Percentiles rank a stretch among this genome's conserved stretches.
These are phyloP conservation scores for Sebastes nivosus DNA, from an alignment of 2,797 vertebrate genomes.

Conservation along the genomic window DNA sequence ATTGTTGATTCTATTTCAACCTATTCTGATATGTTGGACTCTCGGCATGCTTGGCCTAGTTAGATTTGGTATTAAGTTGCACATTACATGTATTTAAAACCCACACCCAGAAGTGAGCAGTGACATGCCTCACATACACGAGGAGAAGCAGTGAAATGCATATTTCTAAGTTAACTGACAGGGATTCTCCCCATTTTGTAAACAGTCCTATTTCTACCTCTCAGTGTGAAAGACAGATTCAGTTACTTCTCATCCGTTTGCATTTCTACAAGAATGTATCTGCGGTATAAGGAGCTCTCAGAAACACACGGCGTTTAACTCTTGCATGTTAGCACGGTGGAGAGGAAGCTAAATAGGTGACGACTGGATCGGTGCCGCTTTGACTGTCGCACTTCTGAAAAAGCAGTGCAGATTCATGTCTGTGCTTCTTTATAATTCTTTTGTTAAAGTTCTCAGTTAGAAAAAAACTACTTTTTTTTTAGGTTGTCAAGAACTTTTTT, in stretches of 20 bases:
- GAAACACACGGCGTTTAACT: slow-evolving; percentile 26
- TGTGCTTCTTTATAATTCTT: background rate
- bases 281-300: slow-evolving; percentile 2
- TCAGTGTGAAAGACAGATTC: slow-evolving; percentile 3
- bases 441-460: slow-evolving; percentile 18
- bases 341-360: slow-evolving; percentile 22
- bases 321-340: background rate
- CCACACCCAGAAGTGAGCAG: slow-evolving; percentile 34
- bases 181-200: background rate
- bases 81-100: slow-evolving; percentile 44
- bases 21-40: slow-evolving; percentile 51
- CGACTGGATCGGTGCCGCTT: slow-evolving; percentile 22
- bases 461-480: slow-evolving; percentile 2
- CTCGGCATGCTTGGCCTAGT: slow-evolving; percentile 47
- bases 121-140: slow-evolving; percentile 24
- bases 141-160: slow-evolving; percentile 30
- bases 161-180: background rate
- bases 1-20: slow-evolving; percentile 39
- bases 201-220: background rate
- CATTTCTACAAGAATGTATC: slow-evolving; percentile 22
- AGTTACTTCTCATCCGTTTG: slow-evolving; percentile 34
- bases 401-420: slow-evolving; percentile 1
- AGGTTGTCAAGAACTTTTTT: slow-evolving; percentile 12
- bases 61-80: slow-evolving; percentile 53
- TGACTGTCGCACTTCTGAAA: slow-evolving; percentile 33